These are phyloP conservation scores for Diaperis boleti DNA, from an alignment of 2,888 invertebrate species.

Conservation along the genomic window DNA sequence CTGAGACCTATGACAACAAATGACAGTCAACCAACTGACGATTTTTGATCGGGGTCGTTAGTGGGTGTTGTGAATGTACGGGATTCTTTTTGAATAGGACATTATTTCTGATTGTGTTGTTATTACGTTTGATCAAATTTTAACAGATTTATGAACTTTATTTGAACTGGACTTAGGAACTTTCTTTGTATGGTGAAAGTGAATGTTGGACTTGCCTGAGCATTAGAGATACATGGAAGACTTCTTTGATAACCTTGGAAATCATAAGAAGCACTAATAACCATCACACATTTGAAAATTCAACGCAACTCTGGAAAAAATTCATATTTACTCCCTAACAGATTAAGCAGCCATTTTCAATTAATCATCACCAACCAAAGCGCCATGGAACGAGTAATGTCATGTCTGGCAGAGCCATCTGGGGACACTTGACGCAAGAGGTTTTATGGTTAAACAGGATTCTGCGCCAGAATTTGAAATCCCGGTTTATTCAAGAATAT, in stretches of 20 bases:
- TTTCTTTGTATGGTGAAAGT: constrained; percentile 40
- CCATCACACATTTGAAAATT: constrained; percentile 50
- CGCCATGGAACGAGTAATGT: neutral
- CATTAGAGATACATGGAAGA: constrained; percentile 58
- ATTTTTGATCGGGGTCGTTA: constrained; percentile 15
- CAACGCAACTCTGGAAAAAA: constrained; percentile 53
- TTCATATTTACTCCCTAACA: constrained; percentile 56
- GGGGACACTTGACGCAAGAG: too few relatives aligned
- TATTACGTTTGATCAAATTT: constrained; percentile 24
- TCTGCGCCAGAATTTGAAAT: too few relatives aligned
- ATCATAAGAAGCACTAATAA: constrained; percentile 54
- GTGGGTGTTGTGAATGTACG: constrained; percentile 6
- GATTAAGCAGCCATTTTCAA: constrained; percentile 61
- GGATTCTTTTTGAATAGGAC: constrained; percentile 6
- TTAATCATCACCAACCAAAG: constrained; percentile 48
- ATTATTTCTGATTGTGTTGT: neutral
- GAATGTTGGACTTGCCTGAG: constrained; percentile 52
- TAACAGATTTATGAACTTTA: constrained; percentile 41
- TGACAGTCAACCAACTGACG: constrained; percentile 8
- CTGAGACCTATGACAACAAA: constrained; percentile 32
- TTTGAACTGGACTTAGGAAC: constrained; percentile 10
- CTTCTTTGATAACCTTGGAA: constrained; percentile 48
- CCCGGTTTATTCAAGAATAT: too few relatives aligned
- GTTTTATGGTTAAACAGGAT: too few relatives aligned
- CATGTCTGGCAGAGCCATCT: too few relatives aligned